Evolutionary conservation across 1,140 invertebrate species (phyloP).

Genomic region (Leucophenga varia): DNA sequence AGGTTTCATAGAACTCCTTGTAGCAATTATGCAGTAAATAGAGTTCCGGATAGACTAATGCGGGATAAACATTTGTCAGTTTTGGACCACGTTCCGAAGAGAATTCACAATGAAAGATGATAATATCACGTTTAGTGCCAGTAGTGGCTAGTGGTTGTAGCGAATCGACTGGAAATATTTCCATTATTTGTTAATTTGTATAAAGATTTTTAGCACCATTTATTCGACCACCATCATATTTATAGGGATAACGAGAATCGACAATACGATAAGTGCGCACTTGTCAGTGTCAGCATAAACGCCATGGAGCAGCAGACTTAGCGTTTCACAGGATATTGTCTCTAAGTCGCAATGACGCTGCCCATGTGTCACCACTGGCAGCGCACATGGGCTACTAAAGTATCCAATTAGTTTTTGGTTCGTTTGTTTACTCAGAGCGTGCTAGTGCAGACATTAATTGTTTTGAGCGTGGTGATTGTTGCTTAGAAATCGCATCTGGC

Average conservation of each 20-base stretch:
- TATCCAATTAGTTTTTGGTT: slow-evolving; percentile 80
- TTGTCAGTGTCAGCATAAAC: slow-evolving; percentile 66
- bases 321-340: slow-evolving; percentile 72
- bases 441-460: slow-evolving; percentile 35
- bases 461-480: no score
- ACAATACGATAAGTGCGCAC: no score
- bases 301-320: slow-evolving; percentile 70
- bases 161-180: slow-evolving; percentile 58
- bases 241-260: no score
- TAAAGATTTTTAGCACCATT: slow-evolving; percentile 78
- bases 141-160: slow-evolving; percentile 25
- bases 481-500: no score
- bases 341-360: slow-evolving; percentile 84
- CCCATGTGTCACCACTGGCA: slow-evolving; percentile 68
- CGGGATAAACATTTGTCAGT: slow-evolving; percentile 82
- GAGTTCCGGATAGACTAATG: slow-evolving; percentile 87
- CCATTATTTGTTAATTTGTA: slow-evolving; percentile 69
- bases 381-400: slow-evolving; percentile 71
- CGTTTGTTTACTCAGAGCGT: slow-evolving; percentile 34
- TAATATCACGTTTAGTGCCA: slow-evolving; percentile 70
- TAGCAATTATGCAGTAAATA: slow-evolving; percentile 95
- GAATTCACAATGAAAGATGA: slow-evolving; percentile 99
- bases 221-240: no score
- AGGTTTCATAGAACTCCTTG: slow-evolving; percentile 76
- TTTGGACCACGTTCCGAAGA: slow-evolving; percentile 92